A percentile compares a stretch with the other conserved stretches of the same genome.
Evolutionary conservation across 2,797 vertebrate genomes (phyloP).

Genomic region (Molossus alvarezi): DNA sequence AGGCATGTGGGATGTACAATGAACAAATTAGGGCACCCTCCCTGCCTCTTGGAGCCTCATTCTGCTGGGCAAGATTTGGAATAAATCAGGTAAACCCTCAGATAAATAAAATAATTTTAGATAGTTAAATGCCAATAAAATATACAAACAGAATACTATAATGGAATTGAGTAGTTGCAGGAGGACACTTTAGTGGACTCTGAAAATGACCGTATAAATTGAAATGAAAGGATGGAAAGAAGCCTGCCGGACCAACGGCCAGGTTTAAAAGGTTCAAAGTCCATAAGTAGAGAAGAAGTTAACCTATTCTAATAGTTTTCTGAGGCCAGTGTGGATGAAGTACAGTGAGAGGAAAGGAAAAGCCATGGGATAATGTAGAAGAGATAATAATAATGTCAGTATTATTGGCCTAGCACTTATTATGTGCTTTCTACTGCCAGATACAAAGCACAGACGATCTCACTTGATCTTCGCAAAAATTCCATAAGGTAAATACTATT

Average conservation of each 20-base stretch:
- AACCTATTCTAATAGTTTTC: neutral
- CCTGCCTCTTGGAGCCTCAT: neutral
- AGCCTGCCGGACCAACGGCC: neutral
- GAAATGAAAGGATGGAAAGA: neutral
- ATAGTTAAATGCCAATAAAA: neutral
- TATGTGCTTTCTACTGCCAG: neutral
- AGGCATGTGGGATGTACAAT: neutral
- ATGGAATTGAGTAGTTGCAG: neutral
- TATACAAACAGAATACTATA: neutral
- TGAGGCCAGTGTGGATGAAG: neutral
- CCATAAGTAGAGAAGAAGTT: neutral
- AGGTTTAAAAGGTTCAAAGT: neutral
- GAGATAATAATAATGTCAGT: neutral
- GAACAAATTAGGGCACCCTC: neutral
- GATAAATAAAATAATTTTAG: constrained; percentile 8
- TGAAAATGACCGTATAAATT: neutral
- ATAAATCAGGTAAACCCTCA: neutral
- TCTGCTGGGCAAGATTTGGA: neutral
- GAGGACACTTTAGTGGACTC: neutral
- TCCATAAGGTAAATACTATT: neutral
- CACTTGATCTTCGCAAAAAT: neutral
- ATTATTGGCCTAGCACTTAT: neutral
- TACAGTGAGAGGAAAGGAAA: neutral
- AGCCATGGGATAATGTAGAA: neutral
- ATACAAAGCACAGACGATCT: neutral